Base-by-base conservation (phyloP, 2,797 vertebrate species). In the Naso thynnoides region DNA sequence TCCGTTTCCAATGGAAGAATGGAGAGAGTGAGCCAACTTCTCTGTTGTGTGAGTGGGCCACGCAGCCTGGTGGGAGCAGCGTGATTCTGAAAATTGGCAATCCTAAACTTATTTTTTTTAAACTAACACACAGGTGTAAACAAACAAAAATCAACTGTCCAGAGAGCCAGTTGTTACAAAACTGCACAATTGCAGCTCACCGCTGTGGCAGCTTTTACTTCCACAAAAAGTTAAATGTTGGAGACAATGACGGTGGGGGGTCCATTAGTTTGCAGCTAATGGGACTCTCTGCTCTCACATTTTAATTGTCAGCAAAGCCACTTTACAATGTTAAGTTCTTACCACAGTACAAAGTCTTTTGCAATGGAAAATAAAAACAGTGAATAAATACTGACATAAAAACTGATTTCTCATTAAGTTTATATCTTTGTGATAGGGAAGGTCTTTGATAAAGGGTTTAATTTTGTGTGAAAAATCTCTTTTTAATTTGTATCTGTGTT, bases 291-390 rank as follows among this genome's bases (percentile, higher is more conserved):
- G 31, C 15, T 31, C 39, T 69, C 24, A 54, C 2, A 19, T 48
- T 81, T 60, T 48, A 48, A 73, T 47, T 27, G 38, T 41, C 33
- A 44, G 14, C 54, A 48, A 70, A 79, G 41, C 23, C 38, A 53
- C 67, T 75, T 73, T 23, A 68, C 31, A 52, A 5, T 62, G 29
- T 67, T 47, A 79, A 75, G 50, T 70, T 50, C 45, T 48, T 31
- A 55, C 8, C 7, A 48, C 1, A 38, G 31, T 19, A 15, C 8
- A n/a, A 61, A 38, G 4, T 55, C 39, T 52, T 75, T 62, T 52
- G 2, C 2, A 14, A 42, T 31, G 5, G 14, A 8, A 64, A 76
- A n/a, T n/a, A n/a, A n/a, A n/a, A 64, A 53, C 42, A 1, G 16
- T 39, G 7, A 29, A 8, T n/a, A 31, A 45, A 36, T 62, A 23